Evolutionary conservation across 2,797 vertebrate species (phyloP).

Genomic region (Sebastes elongatus): DNA sequence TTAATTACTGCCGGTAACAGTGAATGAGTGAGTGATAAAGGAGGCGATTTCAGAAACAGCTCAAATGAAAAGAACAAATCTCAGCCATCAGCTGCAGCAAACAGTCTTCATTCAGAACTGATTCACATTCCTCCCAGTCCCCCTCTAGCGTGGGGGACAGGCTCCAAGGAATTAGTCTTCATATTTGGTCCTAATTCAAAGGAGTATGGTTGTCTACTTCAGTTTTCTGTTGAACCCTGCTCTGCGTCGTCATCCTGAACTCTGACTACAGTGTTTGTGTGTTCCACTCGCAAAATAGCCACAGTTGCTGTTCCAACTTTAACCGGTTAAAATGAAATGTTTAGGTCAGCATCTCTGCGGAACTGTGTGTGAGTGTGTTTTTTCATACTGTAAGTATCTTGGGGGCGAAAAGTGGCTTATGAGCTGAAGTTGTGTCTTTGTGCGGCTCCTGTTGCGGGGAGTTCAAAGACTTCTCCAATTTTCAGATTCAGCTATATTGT

Average conservation of each 20-base stretch:
- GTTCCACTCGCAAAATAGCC: slow-evolving; percentile 42
- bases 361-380: not conserved
- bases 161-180: slow-evolving; percentile 29
- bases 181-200: slow-evolving; percentile 21
- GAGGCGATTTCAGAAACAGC: slow-evolving; percentile 5
- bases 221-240: not conserved
- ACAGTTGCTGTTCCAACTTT: slow-evolving; percentile 43
- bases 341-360: slow-evolving; percentile 62
- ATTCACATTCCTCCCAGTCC: slow-evolving; percentile 46
- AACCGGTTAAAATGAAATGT: slow-evolving; percentile 54
- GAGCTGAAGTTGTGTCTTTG: slow-evolving; percentile 51
- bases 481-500: slow-evolving; percentile 60
- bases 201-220: not conserved
- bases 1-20: not conserved
- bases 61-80: slow-evolving; percentile 26
- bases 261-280: slow-evolving; percentile 19
- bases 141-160: slow-evolving; percentile 1
- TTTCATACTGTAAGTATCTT: slow-evolving; percentile 38
- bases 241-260: slow-evolving; percentile 29
- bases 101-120: slow-evolving; percentile 36
- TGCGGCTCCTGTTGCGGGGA: slow-evolving; percentile 56
- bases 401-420: slow-evolving; percentile 51
- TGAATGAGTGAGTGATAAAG: slow-evolving; percentile 16
- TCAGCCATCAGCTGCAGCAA: slow-evolving; percentile 26
- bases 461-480: slow-evolving; percentile 68